These are phyloP conservation scores for Caenorhabditis uteleia DNA, from an alignment of 2,888 invertebrate genomes.

Conservation along the genomic window DNA sequence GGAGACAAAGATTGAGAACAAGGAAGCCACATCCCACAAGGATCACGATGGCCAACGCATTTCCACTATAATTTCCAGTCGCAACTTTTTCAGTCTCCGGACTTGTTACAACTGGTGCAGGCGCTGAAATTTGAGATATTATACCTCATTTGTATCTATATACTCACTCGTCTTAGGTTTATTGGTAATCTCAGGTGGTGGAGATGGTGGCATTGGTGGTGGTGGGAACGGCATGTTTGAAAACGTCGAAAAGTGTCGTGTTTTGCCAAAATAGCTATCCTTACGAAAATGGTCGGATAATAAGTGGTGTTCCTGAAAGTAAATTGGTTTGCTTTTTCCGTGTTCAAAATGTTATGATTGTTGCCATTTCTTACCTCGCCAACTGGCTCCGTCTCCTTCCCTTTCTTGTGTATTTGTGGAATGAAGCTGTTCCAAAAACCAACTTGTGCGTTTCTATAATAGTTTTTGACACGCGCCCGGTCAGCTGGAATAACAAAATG, in stretches of 20 bases:
- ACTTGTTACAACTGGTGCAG: conserved; percentile 31
- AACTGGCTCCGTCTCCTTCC: conserved; percentile 39
- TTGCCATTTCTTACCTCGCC: conserved; percentile 12
- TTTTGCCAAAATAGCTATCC: conserved; percentile 64
- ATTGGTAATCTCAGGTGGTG: conserved; percentile 49
- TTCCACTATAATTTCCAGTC: conserved; percentile 35
- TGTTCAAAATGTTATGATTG: background rate
- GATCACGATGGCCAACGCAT: conserved; percentile 54
- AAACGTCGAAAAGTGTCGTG: conserved; percentile 59
- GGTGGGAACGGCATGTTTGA: conserved; percentile 65
- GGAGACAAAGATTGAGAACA: conserved; percentile 64
- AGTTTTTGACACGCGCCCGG: conserved; percentile 64
- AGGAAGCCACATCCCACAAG: conserved; percentile 63
- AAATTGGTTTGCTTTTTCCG: too few relatives aligned
- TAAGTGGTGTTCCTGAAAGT: conserved; percentile 59
- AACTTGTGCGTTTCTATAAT: conserved; percentile 66
- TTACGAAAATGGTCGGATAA: conserved; percentile 62
- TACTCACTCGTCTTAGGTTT: conserved; percentile 45
- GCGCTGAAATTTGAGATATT: conserved; percentile 21
- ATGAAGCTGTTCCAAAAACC: conserved; percentile 69
- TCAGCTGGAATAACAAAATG: conserved; percentile 47
- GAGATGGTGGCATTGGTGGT: conserved; percentile 68
- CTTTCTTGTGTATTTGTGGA: conserved; percentile 61
- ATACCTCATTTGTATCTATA: background rate
- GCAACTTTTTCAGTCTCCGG: conserved; percentile 25